A percentile compares a stretch with the other conserved stretches of the same genome.
Conservation (phyloP, 35 echinoderm and acorn worm species). For the Acanthaster planci region DNA sequence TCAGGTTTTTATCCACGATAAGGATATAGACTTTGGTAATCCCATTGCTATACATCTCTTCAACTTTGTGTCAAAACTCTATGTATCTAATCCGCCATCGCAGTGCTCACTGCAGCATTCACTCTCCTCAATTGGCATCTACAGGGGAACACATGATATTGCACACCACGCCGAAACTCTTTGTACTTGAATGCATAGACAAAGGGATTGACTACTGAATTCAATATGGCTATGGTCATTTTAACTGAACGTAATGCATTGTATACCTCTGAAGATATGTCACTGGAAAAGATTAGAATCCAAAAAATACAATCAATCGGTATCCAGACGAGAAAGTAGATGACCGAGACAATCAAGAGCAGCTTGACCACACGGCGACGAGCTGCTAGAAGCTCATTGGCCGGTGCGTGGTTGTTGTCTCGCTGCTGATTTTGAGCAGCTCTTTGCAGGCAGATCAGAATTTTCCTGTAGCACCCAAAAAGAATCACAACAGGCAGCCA, state of each 20-base stretch:
- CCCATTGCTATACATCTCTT: too few species aligned
- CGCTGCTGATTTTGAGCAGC: not conserved
- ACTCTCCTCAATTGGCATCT: not conserved
- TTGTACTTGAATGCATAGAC: conserved; percentile 22
- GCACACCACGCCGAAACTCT: conserved; percentile 13
- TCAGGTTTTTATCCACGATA: too few species aligned
- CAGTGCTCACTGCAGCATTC: not conserved
- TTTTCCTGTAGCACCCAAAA: not conserved
- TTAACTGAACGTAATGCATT: not conserved
- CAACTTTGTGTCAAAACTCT: too few species aligned
- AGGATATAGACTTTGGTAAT: too few species aligned
- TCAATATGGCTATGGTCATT: not conserved
- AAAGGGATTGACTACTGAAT: not conserved
- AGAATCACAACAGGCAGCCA: not conserved
- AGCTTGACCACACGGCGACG: not conserved
- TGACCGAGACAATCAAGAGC: not conserved
- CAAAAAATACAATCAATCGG: not conserved
- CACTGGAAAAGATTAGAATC: not conserved
- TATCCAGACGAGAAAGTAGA: not conserved
- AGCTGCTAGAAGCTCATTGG: not conserved
- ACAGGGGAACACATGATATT: not conserved
- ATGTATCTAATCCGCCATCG: too few species aligned
- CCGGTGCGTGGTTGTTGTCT: conserved; percentile 1
- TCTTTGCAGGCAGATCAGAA: not conserved
- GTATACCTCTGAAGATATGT: not conserved